A percentile compares a stretch with the other conserved stretches of the same genome.
phyloP scores from a whole-genome alignment of 2,113 vertebrate species.

The Nycticorax nycticorax region DNA sequence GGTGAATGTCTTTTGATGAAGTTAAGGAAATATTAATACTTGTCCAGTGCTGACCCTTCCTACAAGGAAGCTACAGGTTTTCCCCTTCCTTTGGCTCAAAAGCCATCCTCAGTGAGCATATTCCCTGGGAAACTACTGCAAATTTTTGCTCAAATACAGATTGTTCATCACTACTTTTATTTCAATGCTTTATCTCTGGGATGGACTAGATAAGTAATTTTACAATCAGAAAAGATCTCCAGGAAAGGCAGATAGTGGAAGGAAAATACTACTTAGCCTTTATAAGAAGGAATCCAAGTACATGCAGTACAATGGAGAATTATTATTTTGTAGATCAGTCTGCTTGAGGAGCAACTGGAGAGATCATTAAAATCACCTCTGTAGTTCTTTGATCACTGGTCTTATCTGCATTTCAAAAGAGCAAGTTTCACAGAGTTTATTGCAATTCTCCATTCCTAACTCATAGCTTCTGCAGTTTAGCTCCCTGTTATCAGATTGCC shows the following conservation, averaged over 20 bases:
- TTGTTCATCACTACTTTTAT: not conserved
- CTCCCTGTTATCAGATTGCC: not conserved
- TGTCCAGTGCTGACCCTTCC: not conserved
- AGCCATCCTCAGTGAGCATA: not conserved
- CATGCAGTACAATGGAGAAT: not conserved
- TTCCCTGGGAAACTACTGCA: not conserved
- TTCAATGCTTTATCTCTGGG: not conserved
- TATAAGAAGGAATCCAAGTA: not conserved
- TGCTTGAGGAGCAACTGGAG: not conserved
- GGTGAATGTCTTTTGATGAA: not conserved
- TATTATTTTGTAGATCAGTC: not conserved
- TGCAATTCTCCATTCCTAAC: not conserved
- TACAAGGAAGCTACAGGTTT: not conserved
- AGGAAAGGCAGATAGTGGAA: not conserved
- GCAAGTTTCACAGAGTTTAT: not conserved
- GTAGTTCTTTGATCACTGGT: not conserved
- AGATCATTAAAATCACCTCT: conserved; percentile 11
- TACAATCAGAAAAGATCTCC: not conserved
- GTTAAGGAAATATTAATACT: not conserved
- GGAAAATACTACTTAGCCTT: not conserved
- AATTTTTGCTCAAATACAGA: not conserved
- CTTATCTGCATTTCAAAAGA: conserved; percentile 18
- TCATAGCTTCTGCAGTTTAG: not conserved
- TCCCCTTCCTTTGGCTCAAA: not conserved
- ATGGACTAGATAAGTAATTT: not conserved